Percentiles rank a stretch among this genome's conserved stretches.
phyloP scores from a whole-genome alignment of 2,113 vertebrate species.

The Callionymus lyra region DNA sequence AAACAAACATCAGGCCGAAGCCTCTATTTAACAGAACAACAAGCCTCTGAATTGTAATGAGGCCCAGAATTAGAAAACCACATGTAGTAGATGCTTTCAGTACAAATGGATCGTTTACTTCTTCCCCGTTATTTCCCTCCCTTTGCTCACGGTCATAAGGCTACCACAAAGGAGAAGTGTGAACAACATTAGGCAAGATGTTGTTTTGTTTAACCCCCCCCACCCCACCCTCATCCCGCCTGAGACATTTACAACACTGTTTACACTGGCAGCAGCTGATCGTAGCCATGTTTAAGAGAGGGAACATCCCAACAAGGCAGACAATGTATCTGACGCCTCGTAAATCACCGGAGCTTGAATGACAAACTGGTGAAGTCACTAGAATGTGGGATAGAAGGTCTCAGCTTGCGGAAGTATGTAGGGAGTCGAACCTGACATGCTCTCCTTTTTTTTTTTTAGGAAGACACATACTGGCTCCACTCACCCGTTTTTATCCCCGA shows the following conservation, averaged over 20 bases:
- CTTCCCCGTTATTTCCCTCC: slow-evolving; percentile 29
- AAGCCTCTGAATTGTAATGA: slow-evolving; percentile 31
- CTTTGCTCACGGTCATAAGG: slow-evolving; percentile 45
- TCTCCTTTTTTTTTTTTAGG: not conserved
- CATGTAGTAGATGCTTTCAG: slow-evolving; percentile 37
- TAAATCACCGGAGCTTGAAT: slow-evolving; percentile 5
- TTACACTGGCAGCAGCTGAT: slow-evolving; percentile 33
- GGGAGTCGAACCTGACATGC: not conserved
- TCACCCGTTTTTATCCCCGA: slow-evolving; percentile 91
- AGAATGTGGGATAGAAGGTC: not conserved
- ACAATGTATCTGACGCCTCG: slow-evolving; percentile 1
- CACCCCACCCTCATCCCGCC: not conserved
- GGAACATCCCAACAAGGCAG: slow-evolving; percentile 4
- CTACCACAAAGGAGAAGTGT: slow-evolving; percentile 53
- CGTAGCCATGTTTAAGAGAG: slow-evolving; percentile 17
- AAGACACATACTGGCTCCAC: slow-evolving; percentile 17
- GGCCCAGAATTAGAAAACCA: slow-evolving; percentile 30
- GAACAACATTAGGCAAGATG: slow-evolving; percentile 41
- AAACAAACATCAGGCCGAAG: slow-evolving; percentile 41
- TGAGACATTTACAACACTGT: slow-evolving; percentile 22
- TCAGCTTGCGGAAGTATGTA: not conserved
- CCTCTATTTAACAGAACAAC: slow-evolving; percentile 32
- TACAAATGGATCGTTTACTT: slow-evolving; percentile 24
- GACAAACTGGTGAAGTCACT: slow-evolving; percentile 2
- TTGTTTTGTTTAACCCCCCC: slow-evolving; percentile 20